Base-by-base conservation (phyloP, 2,797 vertebrate genomes). In the Pseudochirops corinnae region DNA sequence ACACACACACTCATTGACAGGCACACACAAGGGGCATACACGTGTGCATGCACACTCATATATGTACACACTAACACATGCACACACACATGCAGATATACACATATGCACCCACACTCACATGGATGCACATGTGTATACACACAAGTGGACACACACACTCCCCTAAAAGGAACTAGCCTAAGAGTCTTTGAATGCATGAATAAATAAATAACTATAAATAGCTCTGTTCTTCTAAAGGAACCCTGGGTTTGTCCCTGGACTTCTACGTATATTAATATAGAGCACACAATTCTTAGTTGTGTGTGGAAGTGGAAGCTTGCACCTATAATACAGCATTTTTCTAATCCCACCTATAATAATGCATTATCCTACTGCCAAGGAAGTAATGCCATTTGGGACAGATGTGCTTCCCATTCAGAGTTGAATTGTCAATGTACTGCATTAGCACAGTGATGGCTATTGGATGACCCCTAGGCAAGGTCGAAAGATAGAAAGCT, bases 171-270 rank as follows among this genome's bases (percentile, higher is more conserved):
- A 74, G n/a, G 24, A 93, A 96, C 93, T 90, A 29, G 24, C 92
- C 31, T 94, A 91, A 95, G 24, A 95, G 91, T 93, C 13, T 92
- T 95, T 93, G 92, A 29, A 90, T 62, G 39, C 93, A 74, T 92
- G n/a, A 96, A 95, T 93, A 95, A 95, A 95, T 95, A 95, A 95
- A 95, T 95, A 96, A 90, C 93, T 91, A 91, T n/a, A 95, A 95
- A 94, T 92, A 94, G 14, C 33, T 91, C 92, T 96, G 1, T 92
- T 94, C 62, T 67, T 67, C 39, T 62, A 33, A 96, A 67, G 58
- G 92, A 93, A 1, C 2, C 16, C 1, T 29, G 11, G 94, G 55
- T 91, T 87, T 96, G 52, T 92, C 31, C n/a, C 95, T 94, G 24
- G 50, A 33, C 95, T 11, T 92, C 96, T 55, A 67, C 82, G 46